Evolutionary conservation across 2,888 invertebrate genomes (phyloP).

Genomic region (Axea sp.): DNA sequence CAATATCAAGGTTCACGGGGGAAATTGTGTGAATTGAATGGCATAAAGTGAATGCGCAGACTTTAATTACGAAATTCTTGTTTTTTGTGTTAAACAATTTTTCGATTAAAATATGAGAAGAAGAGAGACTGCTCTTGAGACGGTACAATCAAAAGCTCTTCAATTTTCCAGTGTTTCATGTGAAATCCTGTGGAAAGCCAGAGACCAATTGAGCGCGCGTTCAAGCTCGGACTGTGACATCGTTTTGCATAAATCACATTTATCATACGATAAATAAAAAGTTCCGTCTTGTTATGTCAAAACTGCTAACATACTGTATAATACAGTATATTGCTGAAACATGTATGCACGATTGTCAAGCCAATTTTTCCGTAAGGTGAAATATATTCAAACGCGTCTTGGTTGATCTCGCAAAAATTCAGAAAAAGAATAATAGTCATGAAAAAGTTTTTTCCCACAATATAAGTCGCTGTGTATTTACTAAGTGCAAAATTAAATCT

Average conservation of each 20-base stretch:
- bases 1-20: slow-evolving; percentile 7
- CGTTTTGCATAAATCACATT: slow-evolving; percentile 46
- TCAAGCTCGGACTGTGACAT: slow-evolving; percentile 16
- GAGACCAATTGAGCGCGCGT: slow-evolving; percentile 17
- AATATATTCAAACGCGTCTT: slow-evolving; percentile 38
- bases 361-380: slow-evolving; percentile 31
- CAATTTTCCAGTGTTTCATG: too few relatives aligned
- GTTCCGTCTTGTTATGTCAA: slow-evolving; percentile 18
- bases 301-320: slow-evolving; percentile 29
- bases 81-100: slow-evolving; percentile 7
- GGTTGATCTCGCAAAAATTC: slow-evolving; percentile 32
- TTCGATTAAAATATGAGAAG: neutral
- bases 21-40: slow-evolving; percentile 8
- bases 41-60: neutral
- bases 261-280: slow-evolving; percentile 44
- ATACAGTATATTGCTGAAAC: slow-evolving; percentile 31
- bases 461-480: slow-evolving; percentile 38
- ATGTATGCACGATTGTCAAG: slow-evolving; percentile 46
- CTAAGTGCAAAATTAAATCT: slow-evolving; percentile 67
- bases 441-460: slow-evolving; percentile 45
- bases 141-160: slow-evolving; percentile 27
- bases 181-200: slow-evolving; percentile 3
- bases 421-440: slow-evolving; percentile 31
- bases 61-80: neutral
- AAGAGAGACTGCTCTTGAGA: slow-evolving; percentile 6